Percentiles rank a stretch among this genome's conserved stretches.
Evolutionary conservation across 2,888 invertebrate species (phyloP).

Genomic region (Chrysomela aeneicollis): DNA sequence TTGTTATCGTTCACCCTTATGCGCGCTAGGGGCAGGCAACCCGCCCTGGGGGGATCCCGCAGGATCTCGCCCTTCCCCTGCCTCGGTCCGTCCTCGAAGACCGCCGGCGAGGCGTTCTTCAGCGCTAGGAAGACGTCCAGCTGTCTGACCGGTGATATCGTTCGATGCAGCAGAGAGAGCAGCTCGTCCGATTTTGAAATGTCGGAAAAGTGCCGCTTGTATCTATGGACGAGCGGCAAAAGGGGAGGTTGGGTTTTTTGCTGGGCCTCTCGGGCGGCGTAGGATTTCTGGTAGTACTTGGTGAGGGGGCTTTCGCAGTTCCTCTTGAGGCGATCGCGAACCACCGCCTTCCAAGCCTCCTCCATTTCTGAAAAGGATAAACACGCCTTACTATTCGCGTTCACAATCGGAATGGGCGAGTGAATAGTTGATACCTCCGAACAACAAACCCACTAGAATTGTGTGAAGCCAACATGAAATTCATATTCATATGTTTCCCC

Average conservation of each 20-base stretch:
- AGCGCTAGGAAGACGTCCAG: too few relatives aligned
- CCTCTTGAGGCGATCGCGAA: constrained; percentile 70
- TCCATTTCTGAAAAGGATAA: constrained; percentile 61
- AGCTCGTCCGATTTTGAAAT: too few relatives aligned
- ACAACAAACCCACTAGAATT: too few relatives aligned
- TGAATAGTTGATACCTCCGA: background rate
- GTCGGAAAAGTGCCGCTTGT: constrained; percentile 23
- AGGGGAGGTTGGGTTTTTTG: constrained; percentile 25
- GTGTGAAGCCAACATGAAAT: too few relatives aligned
- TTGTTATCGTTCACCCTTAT: constrained; percentile 27
- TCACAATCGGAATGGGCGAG: background rate
- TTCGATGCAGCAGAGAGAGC: too few relatives aligned
- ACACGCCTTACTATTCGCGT: background rate
- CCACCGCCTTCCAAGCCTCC: constrained; percentile 69
- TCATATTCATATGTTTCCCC: too few relatives aligned
- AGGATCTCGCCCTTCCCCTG: too few relatives aligned
- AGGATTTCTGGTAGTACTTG: constrained; percentile 60
- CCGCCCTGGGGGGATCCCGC: constrained; percentile 2
- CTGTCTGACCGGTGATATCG: too few relatives aligned
- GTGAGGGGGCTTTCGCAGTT: constrained; percentile 63
- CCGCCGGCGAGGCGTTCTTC: too few relatives aligned
- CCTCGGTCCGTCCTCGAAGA: too few relatives aligned
- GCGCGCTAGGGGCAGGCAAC: constrained; percentile 48
- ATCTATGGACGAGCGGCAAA: constrained; percentile 47
- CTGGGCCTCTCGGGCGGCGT: constrained; percentile 51